Evolutionary conservation across 2,797 vertebrate species (phyloP), one percentile per base, ranked within the genome.

Genomic region (Potorous gilbertii): DNA sequence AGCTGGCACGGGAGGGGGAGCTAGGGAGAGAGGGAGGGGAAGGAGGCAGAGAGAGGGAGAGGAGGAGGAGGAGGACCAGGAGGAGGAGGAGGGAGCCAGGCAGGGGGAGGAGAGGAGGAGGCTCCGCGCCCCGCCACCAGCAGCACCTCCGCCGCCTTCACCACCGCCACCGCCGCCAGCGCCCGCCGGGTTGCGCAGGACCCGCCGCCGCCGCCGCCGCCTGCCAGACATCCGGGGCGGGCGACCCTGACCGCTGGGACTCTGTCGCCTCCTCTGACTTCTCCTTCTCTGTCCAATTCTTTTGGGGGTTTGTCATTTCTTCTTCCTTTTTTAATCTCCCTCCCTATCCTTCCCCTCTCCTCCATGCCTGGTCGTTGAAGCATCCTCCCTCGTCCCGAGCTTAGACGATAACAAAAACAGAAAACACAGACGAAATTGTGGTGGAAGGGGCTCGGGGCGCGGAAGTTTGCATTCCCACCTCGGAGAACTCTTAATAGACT

Each of bases 251-350:
- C 62, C 62, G 62, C 62, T 40, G 62, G 62, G 62, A 74, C 62
- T 74, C 62, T 34, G 59, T n/a, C 54, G 91, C 90, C 40, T 93
- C 54, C 56, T 93, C 96, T 74, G 59, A 94, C 55, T 90, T 94
- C 93, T 92, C 89, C 90, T 94, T 54, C 93, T 91, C 57, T 31
- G 95, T 94, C 95, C 87, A 93, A 56, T 95, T 91, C 54, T 74
- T 96, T 92, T 96, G 50, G 94, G 96, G 97, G 97, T 97, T 97
- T 95, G 98, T 97, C 59, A 95, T 96, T 94, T 96, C 95, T 89
- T 95, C 95, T 97, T 92, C 56, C 59, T 46, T 92, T 57, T n/a
- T 4, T 2, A 21, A 66, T 13, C 12, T 16, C 27, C 59, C 74
- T 92, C n/a, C 62, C 62, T 8, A n/a, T 40, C 50, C 57, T 46